Conservation (phyloP, 2,113 vertebrate species). For the Boleophthalmus pectinirostris region DNA sequence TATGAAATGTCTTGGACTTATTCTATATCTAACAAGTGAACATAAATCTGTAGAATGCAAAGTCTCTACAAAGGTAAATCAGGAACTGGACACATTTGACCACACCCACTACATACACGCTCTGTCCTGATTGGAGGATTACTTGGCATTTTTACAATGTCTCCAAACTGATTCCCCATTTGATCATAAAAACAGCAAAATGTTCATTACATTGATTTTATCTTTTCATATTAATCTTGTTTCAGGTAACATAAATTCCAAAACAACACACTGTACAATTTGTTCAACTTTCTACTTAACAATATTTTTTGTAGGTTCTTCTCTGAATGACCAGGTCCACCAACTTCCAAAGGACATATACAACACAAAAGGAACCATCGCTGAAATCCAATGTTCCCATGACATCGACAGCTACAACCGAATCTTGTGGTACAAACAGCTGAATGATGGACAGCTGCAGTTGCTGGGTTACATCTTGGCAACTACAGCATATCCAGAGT, state of each 20-base stretch:
- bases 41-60: no score
- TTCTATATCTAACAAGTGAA: neutral
- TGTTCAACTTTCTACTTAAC: neutral
- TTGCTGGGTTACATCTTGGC: constrained; percentile 25
- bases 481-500: neutral
- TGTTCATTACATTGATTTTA: constrained; percentile 3
- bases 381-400: constrained; percentile 29
- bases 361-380: constrained; percentile 3
- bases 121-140: neutral
- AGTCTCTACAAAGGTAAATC: no score
- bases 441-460: neutral
- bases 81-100: no score
- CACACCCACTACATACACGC: neutral
- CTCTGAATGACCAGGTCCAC: constrained; percentile 7
- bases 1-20: no score
- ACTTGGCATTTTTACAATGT: neutral
- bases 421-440: constrained; percentile 42
- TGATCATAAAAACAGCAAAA: constrained; percentile 9
- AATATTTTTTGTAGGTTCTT: constrained; percentile 3
- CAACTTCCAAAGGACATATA: constrained; percentile 17
- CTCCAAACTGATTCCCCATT: neutral
- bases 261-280: neutral
- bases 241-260: constrained; percentile 47
- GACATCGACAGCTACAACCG: constrained; percentile 11
- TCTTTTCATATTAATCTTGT: neutral